Conservation (phyloP, 2,888 invertebrate species). For the Mycalesis mineus region DNA sequence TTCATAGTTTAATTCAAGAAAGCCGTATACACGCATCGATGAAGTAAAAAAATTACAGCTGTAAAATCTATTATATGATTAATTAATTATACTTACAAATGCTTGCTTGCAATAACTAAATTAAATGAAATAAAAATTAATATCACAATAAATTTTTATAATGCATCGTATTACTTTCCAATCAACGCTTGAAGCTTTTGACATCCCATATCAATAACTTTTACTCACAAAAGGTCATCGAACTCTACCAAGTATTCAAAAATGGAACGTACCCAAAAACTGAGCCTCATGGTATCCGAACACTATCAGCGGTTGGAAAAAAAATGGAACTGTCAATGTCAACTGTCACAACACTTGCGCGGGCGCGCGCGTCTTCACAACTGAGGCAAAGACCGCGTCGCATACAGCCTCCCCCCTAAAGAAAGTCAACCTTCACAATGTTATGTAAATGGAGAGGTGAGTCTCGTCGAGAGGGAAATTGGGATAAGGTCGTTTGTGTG, state of each 20-base stretch:
- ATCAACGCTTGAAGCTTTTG: neutral
- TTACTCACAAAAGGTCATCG: conserved; percentile 57
- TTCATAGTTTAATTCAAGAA: no score
- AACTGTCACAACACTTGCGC: conserved; percentile 66
- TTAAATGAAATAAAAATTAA: neutral
- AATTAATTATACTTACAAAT: no score
- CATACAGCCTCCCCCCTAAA: conserved; percentile 61
- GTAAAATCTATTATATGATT: no score
- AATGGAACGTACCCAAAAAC: conserved; percentile 65
- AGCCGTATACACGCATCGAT: no score
- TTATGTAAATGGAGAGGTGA: conserved; percentile 64
- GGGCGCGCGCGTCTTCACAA: conserved; percentile 58
- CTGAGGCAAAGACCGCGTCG: conserved; percentile 47
- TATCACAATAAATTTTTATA: neutral
- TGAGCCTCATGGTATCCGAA: conserved; percentile 72
- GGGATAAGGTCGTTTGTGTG: conserved; percentile 35
- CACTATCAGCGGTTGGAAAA: conserved; percentile 45
- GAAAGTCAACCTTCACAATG: conserved; percentile 72
- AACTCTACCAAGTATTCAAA: conserved; percentile 26
- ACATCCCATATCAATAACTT: conserved; percentile 47
- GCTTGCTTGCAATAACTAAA: no score
- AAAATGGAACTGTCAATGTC: conserved; percentile 41
- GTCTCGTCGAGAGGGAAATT: conserved; percentile 33
- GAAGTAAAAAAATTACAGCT: no score
- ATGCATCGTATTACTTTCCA: neutral